phyloP scores from a whole-genome alignment of 2,888 invertebrate species.

The Mycalesis mineus region DNA sequence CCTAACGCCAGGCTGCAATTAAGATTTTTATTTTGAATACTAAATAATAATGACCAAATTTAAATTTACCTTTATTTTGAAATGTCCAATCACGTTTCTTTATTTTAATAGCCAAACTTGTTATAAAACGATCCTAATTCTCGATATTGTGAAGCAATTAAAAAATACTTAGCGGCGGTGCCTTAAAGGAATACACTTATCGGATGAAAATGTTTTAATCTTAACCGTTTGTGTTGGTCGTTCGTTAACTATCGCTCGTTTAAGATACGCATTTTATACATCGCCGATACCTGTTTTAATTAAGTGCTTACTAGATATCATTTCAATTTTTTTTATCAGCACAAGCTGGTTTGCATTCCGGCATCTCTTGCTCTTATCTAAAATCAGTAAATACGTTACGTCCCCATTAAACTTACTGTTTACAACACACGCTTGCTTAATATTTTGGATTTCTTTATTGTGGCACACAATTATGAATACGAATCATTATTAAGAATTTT shows the following conservation, averaged over 20 bases:
- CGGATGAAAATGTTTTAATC: slow-evolving; percentile 12
- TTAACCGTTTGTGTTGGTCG: slow-evolving; percentile 10
- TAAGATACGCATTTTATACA: slow-evolving; percentile 15
- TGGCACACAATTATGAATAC: neutral
- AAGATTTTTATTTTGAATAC: too few species aligned
- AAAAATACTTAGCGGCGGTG: neutral
- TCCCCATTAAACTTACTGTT: neutral
- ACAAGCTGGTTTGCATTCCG: slow-evolving; percentile 24
- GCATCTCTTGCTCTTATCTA: slow-evolving; percentile 18
- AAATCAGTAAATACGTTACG: slow-evolving; percentile 18
- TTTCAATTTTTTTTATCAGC: slow-evolving; percentile 18
- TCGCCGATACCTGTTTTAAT: slow-evolving; percentile 25
- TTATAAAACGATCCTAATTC: too few species aligned
- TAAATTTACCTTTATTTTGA: too few species aligned
- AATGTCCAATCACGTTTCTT: too few species aligned
- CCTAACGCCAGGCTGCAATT: too few species aligned
- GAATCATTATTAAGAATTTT: neutral
- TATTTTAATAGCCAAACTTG: too few species aligned
- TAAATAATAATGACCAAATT: too few species aligned
- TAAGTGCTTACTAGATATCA: slow-evolving; percentile 22
- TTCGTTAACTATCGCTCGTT: slow-evolving; percentile 11
- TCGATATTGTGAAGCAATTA: neutral
- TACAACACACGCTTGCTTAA: neutral
- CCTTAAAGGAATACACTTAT: neutral
- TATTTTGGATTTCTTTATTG: neutral